Conservation (phyloP, 2,113 vertebrate genomes). For the Tachysurus vachellii region DNA sequence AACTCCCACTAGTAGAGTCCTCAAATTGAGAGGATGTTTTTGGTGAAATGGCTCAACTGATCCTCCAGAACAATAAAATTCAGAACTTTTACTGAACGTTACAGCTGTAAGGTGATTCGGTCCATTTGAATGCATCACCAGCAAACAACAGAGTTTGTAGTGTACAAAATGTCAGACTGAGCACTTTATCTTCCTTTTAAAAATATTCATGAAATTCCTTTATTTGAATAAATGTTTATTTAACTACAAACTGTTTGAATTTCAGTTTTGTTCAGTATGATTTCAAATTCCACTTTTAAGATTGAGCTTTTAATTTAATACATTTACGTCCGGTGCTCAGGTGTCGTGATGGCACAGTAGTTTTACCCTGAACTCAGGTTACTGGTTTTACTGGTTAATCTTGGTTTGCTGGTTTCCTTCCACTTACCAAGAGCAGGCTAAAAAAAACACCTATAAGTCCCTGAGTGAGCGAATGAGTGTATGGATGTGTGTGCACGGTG, state of each 20-base stretch:
- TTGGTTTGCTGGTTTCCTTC: background rate
- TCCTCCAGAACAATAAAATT: background rate
- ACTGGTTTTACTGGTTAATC: background rate
- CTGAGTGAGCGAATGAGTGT: background rate
- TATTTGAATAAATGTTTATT: slow-evolving; percentile 23
- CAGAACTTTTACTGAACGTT: background rate
- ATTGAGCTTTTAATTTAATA: background rate
- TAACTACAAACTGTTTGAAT: background rate
- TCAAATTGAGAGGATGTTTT: background rate
- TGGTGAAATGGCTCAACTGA: background rate
- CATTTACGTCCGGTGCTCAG: background rate
- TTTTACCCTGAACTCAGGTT: background rate
- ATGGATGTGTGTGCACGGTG: background rate
- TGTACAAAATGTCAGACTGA: background rate
- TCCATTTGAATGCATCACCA: background rate
- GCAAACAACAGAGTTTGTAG: background rate
- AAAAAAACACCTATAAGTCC: background rate
- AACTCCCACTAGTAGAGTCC: background rate
- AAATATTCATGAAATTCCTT: background rate
- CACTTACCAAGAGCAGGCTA: background rate
- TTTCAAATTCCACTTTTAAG: background rate
- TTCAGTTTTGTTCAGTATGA: background rate
- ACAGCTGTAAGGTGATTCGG: background rate
- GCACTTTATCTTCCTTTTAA: background rate
- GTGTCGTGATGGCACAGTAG: background rate